A percentile compares a stretch with the other conserved stretches of the same genome.
Conservation (phyloP, 2,888 invertebrate genomes). For the Eilema depressum region DNA sequence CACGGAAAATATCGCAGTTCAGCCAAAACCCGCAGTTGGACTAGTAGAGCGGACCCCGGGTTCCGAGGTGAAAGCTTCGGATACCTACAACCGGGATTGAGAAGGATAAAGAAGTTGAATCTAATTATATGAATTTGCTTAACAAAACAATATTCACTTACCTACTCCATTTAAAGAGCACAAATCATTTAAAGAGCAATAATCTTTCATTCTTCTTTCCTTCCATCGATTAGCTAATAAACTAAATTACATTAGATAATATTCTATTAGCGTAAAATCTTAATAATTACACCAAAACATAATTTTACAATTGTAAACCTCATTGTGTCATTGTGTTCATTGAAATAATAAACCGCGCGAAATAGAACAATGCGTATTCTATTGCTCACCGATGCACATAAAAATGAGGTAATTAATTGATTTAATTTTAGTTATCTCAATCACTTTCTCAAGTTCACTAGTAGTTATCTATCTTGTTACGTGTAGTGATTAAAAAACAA, state of each 20-base stretch:
- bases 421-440: constrained; percentile 4
- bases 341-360: constrained; percentile 14
- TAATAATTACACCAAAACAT: constrained; percentile 8
- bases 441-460: neutral
- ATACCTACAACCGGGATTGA: no score
- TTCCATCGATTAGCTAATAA: neutral
- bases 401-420: constrained; percentile 9
- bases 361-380: constrained; percentile 4
- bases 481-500: neutral
- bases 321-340: constrained; percentile 12
- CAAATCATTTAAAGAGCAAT: neutral
- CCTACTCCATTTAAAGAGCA: neutral
- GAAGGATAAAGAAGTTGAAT: no score
- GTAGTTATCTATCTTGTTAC: neutral
- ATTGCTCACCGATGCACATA: constrained; percentile 9
- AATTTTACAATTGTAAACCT: constrained; percentile 15
- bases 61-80: no score
- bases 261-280: constrained; percentile 1
- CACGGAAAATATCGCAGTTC: no score
- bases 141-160: neutral
- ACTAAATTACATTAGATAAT: neutral
- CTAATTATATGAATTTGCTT: no score
- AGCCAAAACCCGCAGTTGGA: no score
- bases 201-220: neutral
- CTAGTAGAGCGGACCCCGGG: no score